Evolutionary conservation across 2,888 invertebrate genomes (phyloP).

Genomic region (Fragum fragum): DNA sequence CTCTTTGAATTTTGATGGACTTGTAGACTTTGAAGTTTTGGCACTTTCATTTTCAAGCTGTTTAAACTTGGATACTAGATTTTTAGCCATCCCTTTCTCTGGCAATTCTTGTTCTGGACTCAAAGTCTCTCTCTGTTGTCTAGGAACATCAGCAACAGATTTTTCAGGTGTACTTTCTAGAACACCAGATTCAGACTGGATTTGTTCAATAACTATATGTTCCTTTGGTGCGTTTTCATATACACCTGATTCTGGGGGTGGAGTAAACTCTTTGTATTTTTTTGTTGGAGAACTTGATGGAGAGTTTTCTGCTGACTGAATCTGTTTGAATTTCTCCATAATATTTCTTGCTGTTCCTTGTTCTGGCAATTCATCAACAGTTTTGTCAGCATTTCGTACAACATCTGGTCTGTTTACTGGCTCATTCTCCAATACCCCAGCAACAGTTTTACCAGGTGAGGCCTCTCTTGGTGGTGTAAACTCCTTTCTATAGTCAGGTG

Average conservation of each 20-base stretch:
- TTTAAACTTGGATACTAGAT: slow-evolving; percentile 95
- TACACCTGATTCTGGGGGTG: slow-evolving; percentile 72
- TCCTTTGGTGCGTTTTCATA: slow-evolving; percentile 73
- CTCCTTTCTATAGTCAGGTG: slow-evolving; percentile 70
- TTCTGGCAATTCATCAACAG: slow-evolving; percentile 84
- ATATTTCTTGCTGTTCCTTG: slow-evolving; percentile 93
- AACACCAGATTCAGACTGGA: slow-evolving; percentile 75
- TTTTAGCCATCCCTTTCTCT: slow-evolving; percentile 92
- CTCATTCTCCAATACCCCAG: slow-evolving; percentile 77
- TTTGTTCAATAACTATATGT: slow-evolving; percentile 67
- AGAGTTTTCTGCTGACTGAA: slow-evolving; percentile 54
- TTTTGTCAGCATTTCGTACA: slow-evolving; percentile 66
- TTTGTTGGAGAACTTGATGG: slow-evolving; percentile 55
- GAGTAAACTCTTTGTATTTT: slow-evolving; percentile 73
- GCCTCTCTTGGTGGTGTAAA: slow-evolving; percentile 79
- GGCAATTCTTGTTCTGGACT: slow-evolving; percentile 84
- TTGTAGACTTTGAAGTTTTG: slow-evolving; percentile 70
- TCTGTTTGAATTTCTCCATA: slow-evolving; percentile 82
- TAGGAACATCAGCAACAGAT: slow-evolving; percentile 86
- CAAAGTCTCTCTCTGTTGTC: slow-evolving; percentile 83
- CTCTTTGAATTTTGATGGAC: slow-evolving; percentile 76
- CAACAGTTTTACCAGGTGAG: slow-evolving; percentile 58
- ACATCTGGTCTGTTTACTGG: slow-evolving; percentile 74
- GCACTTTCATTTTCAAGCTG: slow-evolving; percentile 90
- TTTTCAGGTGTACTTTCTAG: slow-evolving; percentile 79